These are phyloP conservation scores for Catocala fraxini DNA, from an alignment of 2,888 invertebrate species.

Conservation along the genomic window DNA sequence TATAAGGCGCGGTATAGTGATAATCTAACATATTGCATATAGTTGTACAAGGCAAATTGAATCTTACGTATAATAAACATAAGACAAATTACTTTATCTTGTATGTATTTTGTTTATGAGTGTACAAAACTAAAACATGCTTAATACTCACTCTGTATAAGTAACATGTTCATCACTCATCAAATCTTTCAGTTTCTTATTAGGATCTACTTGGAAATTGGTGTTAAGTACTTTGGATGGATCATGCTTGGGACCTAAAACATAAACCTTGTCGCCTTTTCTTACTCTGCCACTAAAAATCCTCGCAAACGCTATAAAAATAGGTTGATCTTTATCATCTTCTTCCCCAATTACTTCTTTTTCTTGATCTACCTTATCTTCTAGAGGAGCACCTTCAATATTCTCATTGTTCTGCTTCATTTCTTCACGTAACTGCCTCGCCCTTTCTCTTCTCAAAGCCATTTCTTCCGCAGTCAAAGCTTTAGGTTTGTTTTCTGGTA, in stretches of 20 bases:
- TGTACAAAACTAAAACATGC: too few species aligned
- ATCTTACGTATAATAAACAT: too few species aligned
- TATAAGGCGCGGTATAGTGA: too few species aligned
- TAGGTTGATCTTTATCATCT: slow-evolving; percentile 85
- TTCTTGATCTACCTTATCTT: slow-evolving; percentile 58
- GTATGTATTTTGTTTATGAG: too few species aligned
- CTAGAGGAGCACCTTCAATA: slow-evolving; percentile 47
- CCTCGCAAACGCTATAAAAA: slow-evolving; percentile 96
- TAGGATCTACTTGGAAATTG: slow-evolving; percentile 75
- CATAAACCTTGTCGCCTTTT: slow-evolving; percentile 93
- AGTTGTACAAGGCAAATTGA: too few species aligned
- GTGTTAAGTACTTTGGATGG: slow-evolving; percentile 88
- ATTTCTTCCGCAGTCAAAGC: slow-evolving; percentile 93
- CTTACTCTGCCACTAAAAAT: slow-evolving; percentile 95
- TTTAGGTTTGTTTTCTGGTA: slow-evolving; percentile 94
- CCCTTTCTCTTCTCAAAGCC: slow-evolving; percentile 89
- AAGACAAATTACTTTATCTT: too few species aligned
- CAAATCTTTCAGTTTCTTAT: slow-evolving; percentile 88
- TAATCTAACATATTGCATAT: too few species aligned
- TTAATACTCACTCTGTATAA: slow-evolving; percentile 79
- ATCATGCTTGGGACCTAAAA: slow-evolving; percentile 96
- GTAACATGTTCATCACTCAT: slow-evolving; percentile 90
- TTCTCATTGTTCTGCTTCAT: slow-evolving; percentile 71
- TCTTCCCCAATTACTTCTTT: slow-evolving; percentile 63
- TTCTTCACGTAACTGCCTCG: slow-evolving; percentile 89